Conservation (phyloP, 2,113 vertebrate species). For the Gavia stellata region DNA sequence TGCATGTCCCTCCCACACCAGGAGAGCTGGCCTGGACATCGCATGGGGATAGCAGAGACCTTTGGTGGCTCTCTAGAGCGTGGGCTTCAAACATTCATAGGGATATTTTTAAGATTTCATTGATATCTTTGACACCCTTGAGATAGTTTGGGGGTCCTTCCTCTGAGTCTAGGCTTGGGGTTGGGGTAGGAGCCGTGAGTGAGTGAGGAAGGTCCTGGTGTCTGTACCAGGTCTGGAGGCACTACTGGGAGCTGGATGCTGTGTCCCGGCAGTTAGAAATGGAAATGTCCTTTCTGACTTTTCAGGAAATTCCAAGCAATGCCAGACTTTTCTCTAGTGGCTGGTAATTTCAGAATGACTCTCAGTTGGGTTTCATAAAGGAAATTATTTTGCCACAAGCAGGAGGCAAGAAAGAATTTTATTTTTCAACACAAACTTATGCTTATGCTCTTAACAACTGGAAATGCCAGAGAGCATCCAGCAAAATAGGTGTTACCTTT, state of each 20-base stretch:
- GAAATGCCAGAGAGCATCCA: background rate
- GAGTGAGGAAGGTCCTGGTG: background rate
- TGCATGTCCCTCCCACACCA: background rate
- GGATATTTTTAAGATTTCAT: background rate
- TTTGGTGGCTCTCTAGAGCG: background rate
- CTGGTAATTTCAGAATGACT: background rate
- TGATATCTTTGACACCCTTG: background rate
- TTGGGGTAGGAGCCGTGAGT: background rate
- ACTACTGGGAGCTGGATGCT: background rate
- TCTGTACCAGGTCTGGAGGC: background rate
- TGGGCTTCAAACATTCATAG: accelerated
- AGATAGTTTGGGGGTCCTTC: background rate
- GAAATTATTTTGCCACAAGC: background rate
- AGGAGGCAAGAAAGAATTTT: background rate
- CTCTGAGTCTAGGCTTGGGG: background rate
- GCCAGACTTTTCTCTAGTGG: background rate
- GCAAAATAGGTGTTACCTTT: background rate
- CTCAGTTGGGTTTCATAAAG: background rate
- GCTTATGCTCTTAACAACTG: background rate
- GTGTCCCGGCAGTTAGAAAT: background rate
- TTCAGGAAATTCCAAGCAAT: background rate
- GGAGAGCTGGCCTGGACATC: background rate
- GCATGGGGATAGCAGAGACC: background rate
- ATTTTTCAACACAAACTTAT: background rate
- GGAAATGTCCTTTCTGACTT: background rate